A percentile compares a stretch with the other conserved stretches of the same genome.
phyloP scores from a whole-genome alignment of 2,888 invertebrate genomes.

The Hoplodrina blanda region DNA sequence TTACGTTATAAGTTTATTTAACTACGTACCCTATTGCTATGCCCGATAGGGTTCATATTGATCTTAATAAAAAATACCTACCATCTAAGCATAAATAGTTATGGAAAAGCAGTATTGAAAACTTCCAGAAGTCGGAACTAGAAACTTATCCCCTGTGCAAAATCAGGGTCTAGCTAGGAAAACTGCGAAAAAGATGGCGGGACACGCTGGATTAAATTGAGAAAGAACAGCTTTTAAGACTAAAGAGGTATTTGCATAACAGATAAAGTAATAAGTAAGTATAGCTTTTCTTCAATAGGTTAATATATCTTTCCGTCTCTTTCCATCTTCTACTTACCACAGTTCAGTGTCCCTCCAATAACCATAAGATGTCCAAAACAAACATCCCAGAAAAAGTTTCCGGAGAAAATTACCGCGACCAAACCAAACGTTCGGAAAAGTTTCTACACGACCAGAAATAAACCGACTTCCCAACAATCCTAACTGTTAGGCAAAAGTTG shows the following conservation, averaged over 20 bases:
- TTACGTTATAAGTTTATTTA: no score
- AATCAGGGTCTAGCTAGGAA: no score
- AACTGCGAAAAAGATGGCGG: not conserved
- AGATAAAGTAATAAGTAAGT: no score
- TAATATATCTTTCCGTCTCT: not conserved
- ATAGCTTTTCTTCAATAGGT: not conserved
- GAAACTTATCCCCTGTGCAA: not conserved
- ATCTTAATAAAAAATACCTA: no score
- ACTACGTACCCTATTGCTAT: no score
- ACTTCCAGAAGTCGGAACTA: not conserved
- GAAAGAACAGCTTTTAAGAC: not conserved
- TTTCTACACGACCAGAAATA: slow-evolving; percentile 41
- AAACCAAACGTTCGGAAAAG: slow-evolving; percentile 22
- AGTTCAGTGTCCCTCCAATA: slow-evolving; percentile 7
- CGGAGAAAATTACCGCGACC: slow-evolving; percentile 19
- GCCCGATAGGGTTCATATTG: no score
- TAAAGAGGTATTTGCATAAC: not conserved
- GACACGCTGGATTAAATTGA: not conserved
- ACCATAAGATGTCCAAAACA: slow-evolving; percentile 17
- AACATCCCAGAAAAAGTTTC: slow-evolving; percentile 7
- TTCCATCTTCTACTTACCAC: not conserved
- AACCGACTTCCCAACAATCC: slow-evolving; percentile 16
- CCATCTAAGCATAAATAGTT: no score
- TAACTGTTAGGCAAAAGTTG: slow-evolving; percentile 23
- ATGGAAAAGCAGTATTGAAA: not conserved